Conservation (phyloP, 2,888 invertebrate species). For the Deladenus siricidicola region DNA sequence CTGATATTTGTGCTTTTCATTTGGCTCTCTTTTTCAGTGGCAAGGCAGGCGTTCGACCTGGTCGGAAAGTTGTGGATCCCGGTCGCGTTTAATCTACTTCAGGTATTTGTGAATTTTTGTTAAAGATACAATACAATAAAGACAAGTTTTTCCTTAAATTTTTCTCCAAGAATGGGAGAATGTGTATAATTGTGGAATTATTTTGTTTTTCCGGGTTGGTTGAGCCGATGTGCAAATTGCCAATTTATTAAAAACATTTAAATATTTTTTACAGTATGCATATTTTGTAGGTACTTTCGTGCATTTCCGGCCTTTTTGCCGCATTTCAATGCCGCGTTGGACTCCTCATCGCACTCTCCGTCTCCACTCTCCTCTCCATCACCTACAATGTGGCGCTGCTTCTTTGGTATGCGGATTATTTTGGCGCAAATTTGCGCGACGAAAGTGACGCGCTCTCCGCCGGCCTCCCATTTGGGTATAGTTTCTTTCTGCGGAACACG, state of each 20-base stretch:
- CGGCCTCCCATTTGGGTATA: conserved; percentile 43
- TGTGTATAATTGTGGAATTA: background rate
- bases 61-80: conserved; percentile 44
- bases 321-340: conserved; percentile 34
- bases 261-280: no score
- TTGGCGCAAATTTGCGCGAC: conserved; percentile 30
- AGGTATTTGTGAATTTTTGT: conserved; percentile 24
- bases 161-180: no score
- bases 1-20: conserved; percentile 31
- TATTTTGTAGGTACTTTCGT: conserved; percentile 36
- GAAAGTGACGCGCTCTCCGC: conserved; percentile 30
- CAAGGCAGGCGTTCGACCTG: conserved; percentile 41
- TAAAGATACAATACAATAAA: background rate
- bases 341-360: conserved; percentile 33
- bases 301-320: conserved; percentile 41
- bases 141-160: background rate
- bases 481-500: conserved; percentile 43
- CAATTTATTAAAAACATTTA: no score
- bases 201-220: no score
- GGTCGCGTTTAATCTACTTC: conserved; percentile 41
- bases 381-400: conserved; percentile 34
- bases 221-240: no score
- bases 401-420: conserved; percentile 39
- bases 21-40: conserved; percentile 37
- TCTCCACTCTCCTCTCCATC: conserved; percentile 33